These are phyloP conservation scores for Scomber japonicus DNA, from an alignment of 2,113 vertebrate species.

Conservation along the genomic window DNA sequence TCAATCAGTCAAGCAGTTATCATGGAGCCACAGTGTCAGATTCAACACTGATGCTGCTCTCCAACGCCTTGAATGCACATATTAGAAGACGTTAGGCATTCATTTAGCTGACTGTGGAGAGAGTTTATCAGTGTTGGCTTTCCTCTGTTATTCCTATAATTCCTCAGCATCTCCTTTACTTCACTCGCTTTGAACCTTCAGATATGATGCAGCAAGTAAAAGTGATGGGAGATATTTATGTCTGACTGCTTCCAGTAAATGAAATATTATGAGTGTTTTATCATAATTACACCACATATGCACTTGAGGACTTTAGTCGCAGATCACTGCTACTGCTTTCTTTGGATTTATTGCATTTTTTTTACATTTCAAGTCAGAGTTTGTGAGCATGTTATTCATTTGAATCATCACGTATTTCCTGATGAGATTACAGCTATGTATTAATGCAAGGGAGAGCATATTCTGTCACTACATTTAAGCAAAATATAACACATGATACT, in stretches of 20 bases:
- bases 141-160: not conserved
- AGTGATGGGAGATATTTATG: not conserved
- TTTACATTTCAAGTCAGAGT: not conserved
- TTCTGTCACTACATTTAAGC: too few species aligned
- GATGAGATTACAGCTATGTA: not conserved
- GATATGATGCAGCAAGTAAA: not conserved
- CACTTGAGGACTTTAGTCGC: not conserved
- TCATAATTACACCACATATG: not conserved
- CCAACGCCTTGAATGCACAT: not conserved
- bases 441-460: not conserved
- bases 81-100: constrained; percentile 45
- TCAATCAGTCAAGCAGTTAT: constrained; percentile 59
- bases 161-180: not conserved
- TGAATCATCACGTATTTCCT: too few species aligned
- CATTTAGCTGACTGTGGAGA: constrained; percentile 16
- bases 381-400: not conserved
- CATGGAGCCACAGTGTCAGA: constrained; percentile 14
- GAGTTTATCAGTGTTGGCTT: constrained; percentile 7
- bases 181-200: constrained; percentile 7
- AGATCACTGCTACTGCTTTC: not conserved
- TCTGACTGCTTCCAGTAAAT: constrained; percentile 14
- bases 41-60: not conserved
- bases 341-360: not conserved
- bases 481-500: too few species aligned
- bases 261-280: not conserved